Conservation (phyloP, 2,797 vertebrate species). For the Vireo griseus region DNA sequence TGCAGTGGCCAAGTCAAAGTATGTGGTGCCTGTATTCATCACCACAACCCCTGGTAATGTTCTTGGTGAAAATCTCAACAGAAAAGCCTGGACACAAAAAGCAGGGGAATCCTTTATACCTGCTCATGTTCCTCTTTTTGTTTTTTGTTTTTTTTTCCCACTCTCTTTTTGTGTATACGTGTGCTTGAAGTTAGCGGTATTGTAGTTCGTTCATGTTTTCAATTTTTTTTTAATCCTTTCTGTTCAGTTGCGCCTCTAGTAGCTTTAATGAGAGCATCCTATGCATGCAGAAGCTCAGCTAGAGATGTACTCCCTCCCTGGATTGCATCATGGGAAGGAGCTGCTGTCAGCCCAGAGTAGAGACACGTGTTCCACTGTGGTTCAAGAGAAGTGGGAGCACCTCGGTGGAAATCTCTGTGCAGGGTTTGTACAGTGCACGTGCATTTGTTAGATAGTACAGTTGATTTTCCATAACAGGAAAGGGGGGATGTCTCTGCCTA, state of each 20-base stretch:
- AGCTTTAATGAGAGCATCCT: background rate
- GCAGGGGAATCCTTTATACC: background rate
- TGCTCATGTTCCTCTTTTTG: rapidly evolving
- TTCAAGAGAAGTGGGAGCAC: background rate
- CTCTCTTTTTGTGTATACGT: rapidly evolving
- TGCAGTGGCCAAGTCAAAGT: background rate
- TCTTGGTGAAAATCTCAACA: background rate
- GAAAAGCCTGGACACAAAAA: background rate
- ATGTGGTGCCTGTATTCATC: background rate
- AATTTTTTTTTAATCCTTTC: background rate
- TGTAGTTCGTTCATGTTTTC: background rate
- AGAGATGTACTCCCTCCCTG: background rate
- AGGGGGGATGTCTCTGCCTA: background rate
- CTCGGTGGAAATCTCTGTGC: rapidly evolving
- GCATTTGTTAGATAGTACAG: background rate
- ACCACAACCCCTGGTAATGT: background rate
- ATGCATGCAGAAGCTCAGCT: rapidly evolving
- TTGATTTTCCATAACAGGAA: background rate
- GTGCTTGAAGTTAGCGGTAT: rapidly evolving
- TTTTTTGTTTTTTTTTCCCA: too few species aligned
- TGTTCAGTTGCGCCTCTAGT: background rate
- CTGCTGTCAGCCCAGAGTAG: background rate
- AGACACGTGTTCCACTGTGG: background rate
- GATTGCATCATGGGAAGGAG: rapidly evolving
- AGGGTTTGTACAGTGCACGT: rapidly evolving